Evolutionary conservation across 2,888 invertebrate species (phyloP).

Genomic region (Metacarcinus magister): DNA sequence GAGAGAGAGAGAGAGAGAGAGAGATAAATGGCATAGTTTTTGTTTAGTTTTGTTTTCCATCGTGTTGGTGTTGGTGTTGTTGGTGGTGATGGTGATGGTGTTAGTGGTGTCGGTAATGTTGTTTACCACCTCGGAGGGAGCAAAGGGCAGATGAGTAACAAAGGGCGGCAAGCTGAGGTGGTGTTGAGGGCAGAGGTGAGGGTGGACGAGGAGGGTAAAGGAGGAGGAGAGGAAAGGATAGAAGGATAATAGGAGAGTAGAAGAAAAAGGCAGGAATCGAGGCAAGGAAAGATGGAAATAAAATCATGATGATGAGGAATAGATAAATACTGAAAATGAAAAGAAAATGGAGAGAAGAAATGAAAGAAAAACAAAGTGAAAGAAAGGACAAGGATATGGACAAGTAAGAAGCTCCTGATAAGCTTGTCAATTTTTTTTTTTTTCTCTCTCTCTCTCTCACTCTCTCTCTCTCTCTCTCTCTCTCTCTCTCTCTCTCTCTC

Average conservation of each 20-base stretch:
- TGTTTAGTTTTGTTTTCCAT: too few relatives aligned
- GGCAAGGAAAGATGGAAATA: not conserved
- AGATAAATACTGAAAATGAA: not conserved
- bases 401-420: too few relatives aligned
- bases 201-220: not conserved
- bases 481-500: conserved; percentile 59
- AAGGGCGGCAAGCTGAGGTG: not conserved
- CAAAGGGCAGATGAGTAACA: conserved; percentile 14
- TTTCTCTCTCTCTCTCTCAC: too few relatives aligned
- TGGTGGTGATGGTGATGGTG: not conserved
- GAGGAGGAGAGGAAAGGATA: not conserved
- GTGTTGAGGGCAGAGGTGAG: not conserved
- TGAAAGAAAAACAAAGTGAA: not conserved
- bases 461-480: conserved; percentile 44
- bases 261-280: not conserved
- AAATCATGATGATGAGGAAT: not conserved
- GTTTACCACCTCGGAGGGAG: not conserved
- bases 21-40: too few relatives aligned
- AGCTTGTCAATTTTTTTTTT: too few relatives aligned
- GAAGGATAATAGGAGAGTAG: not conserved
- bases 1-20: too few relatives aligned
- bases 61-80: not conserved
- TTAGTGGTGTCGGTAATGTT: not conserved
- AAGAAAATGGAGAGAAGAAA: not conserved
- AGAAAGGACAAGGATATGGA: too few relatives aligned